Conservation (phyloP, 1,140 invertebrate species). For the Musca vetustissima region DNA sequence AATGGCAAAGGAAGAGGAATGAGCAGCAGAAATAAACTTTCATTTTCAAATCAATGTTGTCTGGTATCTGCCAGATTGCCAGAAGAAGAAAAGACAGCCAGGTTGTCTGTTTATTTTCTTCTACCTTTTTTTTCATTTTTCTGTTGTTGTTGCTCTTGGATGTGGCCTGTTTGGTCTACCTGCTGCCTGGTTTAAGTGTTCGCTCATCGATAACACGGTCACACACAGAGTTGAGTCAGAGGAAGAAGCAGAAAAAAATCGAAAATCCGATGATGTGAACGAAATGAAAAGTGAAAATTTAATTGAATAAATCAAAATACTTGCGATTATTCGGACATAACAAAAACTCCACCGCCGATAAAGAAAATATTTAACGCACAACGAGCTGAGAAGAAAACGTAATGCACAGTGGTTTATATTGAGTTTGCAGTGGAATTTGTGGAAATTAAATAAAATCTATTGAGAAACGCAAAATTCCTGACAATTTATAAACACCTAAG, state of each 20-base stretch:
- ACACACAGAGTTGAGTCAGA: too few species aligned
- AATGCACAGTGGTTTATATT: too few species aligned
- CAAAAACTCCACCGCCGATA: slow-evolving; percentile 1
- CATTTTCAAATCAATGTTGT: slow-evolving; percentile 24
- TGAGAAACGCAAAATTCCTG: too few species aligned
- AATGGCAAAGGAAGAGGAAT: not conserved
- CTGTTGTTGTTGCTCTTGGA: not conserved
- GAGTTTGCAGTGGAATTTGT: too few species aligned
- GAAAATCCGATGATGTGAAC: slow-evolving; percentile 11
- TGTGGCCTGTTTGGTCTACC: slow-evolving; percentile 2
- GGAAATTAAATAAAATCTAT: too few species aligned
- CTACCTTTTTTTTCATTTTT: too few species aligned
- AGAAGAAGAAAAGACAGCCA: too few species aligned
- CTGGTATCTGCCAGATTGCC: slow-evolving; percentile 14
- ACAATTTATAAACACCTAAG: too few species aligned
- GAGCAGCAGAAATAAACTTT: slow-evolving; percentile 6
- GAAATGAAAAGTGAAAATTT: slow-evolving; percentile 24
- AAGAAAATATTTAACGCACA: not conserved
- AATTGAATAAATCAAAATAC: slow-evolving; percentile 24
- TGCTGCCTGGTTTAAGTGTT: not conserved
- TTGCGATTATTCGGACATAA: slow-evolving; percentile 19
- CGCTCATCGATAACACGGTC: slow-evolving; percentile 16
- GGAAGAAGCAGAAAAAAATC: not conserved
- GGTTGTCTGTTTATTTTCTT: too few species aligned
- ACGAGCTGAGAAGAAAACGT: not conserved